phyloP scores from a whole-genome alignment of 1,140 invertebrate species.

The Eueides isabella region DNA sequence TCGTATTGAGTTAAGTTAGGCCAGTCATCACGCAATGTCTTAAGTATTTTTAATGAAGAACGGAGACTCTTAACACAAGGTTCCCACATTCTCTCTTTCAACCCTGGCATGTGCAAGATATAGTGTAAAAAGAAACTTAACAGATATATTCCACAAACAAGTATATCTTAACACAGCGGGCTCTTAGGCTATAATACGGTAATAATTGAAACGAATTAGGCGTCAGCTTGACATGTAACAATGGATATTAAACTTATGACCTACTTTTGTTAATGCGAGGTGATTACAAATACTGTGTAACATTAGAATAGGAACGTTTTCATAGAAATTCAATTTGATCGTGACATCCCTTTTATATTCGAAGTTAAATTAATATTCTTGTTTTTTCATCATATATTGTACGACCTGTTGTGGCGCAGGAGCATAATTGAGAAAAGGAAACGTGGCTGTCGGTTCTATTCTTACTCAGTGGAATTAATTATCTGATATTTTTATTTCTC shows the following conservation, averaged over 20 bases:
- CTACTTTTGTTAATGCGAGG: slow-evolving; percentile 7
- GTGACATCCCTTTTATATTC: neutral
- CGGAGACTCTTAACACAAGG: too few relatives aligned
- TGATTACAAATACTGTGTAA: neutral
- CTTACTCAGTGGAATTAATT: too few relatives aligned
- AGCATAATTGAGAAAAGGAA: too few relatives aligned
- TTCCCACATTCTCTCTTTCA: too few relatives aligned
- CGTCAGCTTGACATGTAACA: slow-evolving; percentile 5
- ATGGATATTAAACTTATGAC: slow-evolving; percentile 11
- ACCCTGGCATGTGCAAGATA: too few relatives aligned
- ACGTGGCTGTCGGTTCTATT: too few relatives aligned
- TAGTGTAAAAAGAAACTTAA: too few relatives aligned
- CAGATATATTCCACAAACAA: neutral
- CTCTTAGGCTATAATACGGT: neutral
- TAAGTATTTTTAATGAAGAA: too few relatives aligned
- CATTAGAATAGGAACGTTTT: neutral
- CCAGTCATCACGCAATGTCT: too few relatives aligned
- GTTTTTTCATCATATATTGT: neutral
- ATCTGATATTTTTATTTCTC: too few relatives aligned
- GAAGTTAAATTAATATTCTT: neutral
- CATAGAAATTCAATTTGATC: neutral
- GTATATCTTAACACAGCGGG: neutral
- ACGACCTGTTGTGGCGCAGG: too few relatives aligned
- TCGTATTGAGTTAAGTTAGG: too few relatives aligned
- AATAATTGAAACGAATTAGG: slow-evolving; percentile 13